Evolutionary conservation across 1,140 invertebrate species (phyloP).

Genomic region (Brachionus angularis): DNA sequence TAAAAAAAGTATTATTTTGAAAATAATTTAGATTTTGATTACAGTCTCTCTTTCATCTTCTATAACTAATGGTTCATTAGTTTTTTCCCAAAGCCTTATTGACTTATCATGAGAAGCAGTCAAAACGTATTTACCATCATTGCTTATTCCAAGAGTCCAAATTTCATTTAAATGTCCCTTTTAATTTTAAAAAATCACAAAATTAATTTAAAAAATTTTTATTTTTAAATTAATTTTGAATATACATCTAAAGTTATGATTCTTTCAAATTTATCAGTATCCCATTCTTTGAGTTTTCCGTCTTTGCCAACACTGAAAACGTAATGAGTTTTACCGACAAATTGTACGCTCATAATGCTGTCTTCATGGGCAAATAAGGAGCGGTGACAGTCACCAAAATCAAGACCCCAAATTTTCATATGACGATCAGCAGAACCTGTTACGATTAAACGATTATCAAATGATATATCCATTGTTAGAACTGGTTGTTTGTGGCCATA

Average conservation of each 20-base stretch:
- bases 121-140: slow-evolving; percentile 73
- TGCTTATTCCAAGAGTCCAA: slow-evolving; percentile 70
- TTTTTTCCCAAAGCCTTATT: slow-evolving; percentile 78
- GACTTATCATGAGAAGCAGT: slow-evolving; percentile 83
- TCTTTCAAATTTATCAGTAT: slow-evolving; percentile 85
- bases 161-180: slow-evolving; percentile 67
- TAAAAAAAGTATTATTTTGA: slow-evolving; percentile 21
- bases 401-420: slow-evolving; percentile 95
- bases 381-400: slow-evolving; percentile 86
- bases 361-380: slow-evolving; percentile 82
- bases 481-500: slow-evolving; percentile 96
- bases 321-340: slow-evolving; percentile 83
- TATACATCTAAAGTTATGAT: slow-evolving; percentile 78
- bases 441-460: slow-evolving; percentile 79
- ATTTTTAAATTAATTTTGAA: slow-evolving; percentile 44
- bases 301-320: slow-evolving; percentile 90
- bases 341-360: slow-evolving; percentile 78
- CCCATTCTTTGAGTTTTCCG: slow-evolving; percentile 90
- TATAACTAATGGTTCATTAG: slow-evolving; percentile 80
- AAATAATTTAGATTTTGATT: slow-evolving; percentile 28
- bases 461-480: slow-evolving; percentile 84
- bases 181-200: neutral
- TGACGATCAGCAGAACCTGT: slow-evolving; percentile 92
- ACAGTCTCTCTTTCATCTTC: slow-evolving; percentile 79
- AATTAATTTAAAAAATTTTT: neutral